phyloP scores from a whole-genome alignment of 2,888 invertebrate genomes.

The Linnaemya vulpina region DNA sequence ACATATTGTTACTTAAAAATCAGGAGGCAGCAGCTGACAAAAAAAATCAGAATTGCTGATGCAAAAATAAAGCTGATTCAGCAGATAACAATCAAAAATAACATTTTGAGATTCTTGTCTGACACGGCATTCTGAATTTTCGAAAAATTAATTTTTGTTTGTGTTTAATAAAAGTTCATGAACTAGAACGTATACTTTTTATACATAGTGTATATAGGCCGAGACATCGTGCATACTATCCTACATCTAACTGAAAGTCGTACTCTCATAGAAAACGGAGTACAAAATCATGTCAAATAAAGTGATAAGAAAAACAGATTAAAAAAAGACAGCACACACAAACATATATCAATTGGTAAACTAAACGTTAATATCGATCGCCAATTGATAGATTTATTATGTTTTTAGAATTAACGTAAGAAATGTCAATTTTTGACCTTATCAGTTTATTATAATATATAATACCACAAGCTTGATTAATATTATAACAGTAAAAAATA shows the following conservation, averaged over 20 bases:
- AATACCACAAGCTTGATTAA: too few relatives aligned
- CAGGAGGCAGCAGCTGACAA: too few relatives aligned
- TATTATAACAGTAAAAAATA: background rate
- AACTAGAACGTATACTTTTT: too few relatives aligned
- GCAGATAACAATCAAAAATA: too few relatives aligned
- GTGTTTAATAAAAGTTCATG: too few relatives aligned
- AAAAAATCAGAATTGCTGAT: too few relatives aligned
- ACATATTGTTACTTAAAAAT: too few relatives aligned
- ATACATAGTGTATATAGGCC: background rate
- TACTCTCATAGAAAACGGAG: constrained; percentile 58
- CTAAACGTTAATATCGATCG: constrained; percentile 16
- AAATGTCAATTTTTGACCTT: constrained; percentile 40
- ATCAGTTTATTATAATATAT: too few relatives aligned
- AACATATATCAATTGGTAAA: background rate
- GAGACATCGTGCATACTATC: background rate
- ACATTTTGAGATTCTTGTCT: too few relatives aligned
- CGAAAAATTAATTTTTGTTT: too few relatives aligned
- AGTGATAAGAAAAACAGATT: constrained; percentile 27
- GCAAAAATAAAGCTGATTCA: too few relatives aligned
- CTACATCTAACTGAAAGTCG: constrained; percentile 16
- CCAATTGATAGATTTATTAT: constrained; percentile 46
- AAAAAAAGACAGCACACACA: constrained; percentile 7
- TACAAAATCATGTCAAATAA: constrained; percentile 32
- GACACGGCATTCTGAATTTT: too few relatives aligned
- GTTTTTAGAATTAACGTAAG: constrained; percentile 18